Conservation (phyloP, 2,113 vertebrate genomes). For the Anarhynchus alexandrinus region DNA sequence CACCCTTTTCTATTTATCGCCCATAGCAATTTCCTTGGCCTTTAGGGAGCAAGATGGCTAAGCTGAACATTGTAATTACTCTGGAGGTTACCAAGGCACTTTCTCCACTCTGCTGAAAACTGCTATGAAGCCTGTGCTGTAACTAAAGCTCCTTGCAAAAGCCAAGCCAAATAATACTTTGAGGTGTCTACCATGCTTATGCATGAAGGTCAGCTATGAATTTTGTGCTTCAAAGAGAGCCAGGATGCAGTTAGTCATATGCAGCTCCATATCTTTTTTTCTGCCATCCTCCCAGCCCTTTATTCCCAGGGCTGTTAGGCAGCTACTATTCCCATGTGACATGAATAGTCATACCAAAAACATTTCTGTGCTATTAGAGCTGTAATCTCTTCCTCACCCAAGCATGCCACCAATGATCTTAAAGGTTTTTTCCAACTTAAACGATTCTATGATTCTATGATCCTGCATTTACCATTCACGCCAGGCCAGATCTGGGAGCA, state of each 20-base stretch:
- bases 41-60: neutral
- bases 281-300: neutral
- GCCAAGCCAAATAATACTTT: neutral
- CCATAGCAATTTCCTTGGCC: neutral
- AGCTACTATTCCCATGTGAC: neutral
- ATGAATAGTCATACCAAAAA: neutral
- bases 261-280: neutral
- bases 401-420: neutral
- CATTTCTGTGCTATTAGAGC: neutral
- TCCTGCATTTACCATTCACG: neutral
- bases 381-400: neutral
- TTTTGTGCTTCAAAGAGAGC: neutral
- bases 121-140: neutral
- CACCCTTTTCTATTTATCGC: slow-evolving; percentile 16
- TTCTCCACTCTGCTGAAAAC: neutral
- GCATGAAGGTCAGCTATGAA: neutral
- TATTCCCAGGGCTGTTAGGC: neutral
- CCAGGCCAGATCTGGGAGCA: neutral
- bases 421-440: neutral
- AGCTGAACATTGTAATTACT: neutral
- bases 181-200: neutral
- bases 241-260: neutral
- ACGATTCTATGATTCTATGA: neutral
- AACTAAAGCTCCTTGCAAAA: neutral
- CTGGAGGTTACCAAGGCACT: neutral